Conservation (phyloP, 2,797 vertebrate genomes). For the Hozukius guyotensis region DNA sequence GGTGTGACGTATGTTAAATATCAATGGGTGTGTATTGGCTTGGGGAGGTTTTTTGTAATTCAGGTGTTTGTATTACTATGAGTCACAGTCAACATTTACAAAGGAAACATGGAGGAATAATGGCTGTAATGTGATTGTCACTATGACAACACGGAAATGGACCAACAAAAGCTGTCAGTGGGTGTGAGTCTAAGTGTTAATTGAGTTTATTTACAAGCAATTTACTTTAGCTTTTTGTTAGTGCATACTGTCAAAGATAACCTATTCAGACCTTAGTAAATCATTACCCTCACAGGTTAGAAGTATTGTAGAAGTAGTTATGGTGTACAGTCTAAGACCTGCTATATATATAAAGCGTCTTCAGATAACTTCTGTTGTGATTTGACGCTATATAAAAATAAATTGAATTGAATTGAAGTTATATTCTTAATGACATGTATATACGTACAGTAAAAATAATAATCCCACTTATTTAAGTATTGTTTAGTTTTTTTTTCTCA, state of each 20-base stretch:
- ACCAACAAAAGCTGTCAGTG: background rate
- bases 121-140: background rate
- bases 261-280: background rate
- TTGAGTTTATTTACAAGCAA: background rate
- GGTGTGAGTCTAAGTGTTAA: background rate
- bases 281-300: background rate
- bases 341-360: too few species aligned
- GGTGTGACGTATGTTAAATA: background rate
- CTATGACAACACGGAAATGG: background rate
- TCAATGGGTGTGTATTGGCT: background rate
- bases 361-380: too few species aligned
- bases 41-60: background rate
- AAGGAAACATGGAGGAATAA: background rate
- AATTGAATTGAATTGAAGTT: too few species aligned
- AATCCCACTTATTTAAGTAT: background rate
- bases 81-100: slow-evolving; percentile 36
- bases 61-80: background rate
- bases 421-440: background rate
- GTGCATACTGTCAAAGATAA: background rate
- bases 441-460: background rate
- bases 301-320: too few species aligned
- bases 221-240: background rate
- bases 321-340: too few species aligned
- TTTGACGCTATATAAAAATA: too few species aligned
- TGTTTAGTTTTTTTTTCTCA: background rate